Evolutionary conservation across 1,140 invertebrate species (phyloP).

Genomic region (Sycobia sp.): DNA sequence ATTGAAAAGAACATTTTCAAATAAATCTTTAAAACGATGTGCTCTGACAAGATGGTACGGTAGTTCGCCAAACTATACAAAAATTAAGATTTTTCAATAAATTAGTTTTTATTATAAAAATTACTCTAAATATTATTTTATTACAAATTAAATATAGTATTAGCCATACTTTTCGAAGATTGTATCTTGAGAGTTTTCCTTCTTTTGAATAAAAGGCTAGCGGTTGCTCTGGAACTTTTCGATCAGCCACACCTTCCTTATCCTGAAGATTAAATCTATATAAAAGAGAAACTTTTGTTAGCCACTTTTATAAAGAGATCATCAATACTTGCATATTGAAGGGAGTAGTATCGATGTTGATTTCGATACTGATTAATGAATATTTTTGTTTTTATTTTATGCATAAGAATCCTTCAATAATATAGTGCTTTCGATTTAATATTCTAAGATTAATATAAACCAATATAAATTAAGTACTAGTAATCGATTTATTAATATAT

Average conservation of each 20-base stretch:
- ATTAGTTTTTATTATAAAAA: constrained; percentile 1
- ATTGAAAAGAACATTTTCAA: constrained; percentile 93
- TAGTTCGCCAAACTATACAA: constrained; percentile 84
- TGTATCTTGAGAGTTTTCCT: constrained; percentile 83
- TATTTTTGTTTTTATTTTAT: no score
- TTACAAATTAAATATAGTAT: not conserved
- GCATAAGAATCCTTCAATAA: no score
- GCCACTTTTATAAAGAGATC: no score
- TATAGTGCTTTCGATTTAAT: no score
- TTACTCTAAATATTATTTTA: constrained; percentile 13
- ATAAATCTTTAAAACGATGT: constrained; percentile 89
- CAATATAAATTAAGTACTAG: no score
- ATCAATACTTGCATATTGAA: no score
- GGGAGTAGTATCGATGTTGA: no score
- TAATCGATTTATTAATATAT: no score
- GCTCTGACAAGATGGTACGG: constrained; percentile 93
- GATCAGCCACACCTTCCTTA: constrained; percentile 90
- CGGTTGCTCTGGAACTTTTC: constrained; percentile 95
- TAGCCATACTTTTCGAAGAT: constrained; percentile 77
- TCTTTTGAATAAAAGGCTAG: constrained; percentile 91
- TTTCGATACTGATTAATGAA: no score
- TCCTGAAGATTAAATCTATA: constrained; percentile 80
- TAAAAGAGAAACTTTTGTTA: no score
- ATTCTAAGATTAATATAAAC: no score
- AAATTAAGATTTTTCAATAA: not conserved